phyloP scores from a whole-genome alignment of 2,888 invertebrate genomes.

The Drosophila greeni region DNA sequence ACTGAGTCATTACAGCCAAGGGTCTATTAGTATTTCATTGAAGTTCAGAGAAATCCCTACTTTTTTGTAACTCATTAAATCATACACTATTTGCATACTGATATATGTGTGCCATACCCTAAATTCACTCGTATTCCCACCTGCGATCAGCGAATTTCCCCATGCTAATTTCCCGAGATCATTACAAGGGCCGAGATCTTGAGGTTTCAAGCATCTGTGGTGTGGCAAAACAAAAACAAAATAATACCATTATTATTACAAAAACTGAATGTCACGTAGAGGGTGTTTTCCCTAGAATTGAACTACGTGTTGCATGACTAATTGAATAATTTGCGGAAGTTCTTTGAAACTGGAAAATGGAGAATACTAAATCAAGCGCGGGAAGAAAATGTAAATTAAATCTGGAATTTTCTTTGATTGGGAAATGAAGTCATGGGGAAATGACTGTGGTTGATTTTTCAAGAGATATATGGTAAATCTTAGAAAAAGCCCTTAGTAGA shows the following conservation, averaged over 20 bases:
- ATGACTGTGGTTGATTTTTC: background rate
- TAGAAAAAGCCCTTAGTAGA: background rate
- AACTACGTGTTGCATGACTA: slow-evolving; percentile 34
- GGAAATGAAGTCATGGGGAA: background rate
- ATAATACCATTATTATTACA: slow-evolving; percentile 7
- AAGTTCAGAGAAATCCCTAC: background rate
- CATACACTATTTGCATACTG: slow-evolving; percentile 19
- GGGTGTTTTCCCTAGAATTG: slow-evolving; percentile 15
- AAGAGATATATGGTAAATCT: background rate
- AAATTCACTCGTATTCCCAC: slow-evolving; percentile 3
- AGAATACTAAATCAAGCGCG: background rate
- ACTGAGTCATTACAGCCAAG: background rate
- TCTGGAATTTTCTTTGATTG: background rate
- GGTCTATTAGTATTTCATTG: background rate
- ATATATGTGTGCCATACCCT: slow-evolving; percentile 14
- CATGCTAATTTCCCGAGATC: slow-evolving; percentile 2
- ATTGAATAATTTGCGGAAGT: slow-evolving; percentile 32
- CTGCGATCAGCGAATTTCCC: slow-evolving; percentile 18
- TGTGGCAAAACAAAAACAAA: background rate
- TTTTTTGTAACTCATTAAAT: background rate
- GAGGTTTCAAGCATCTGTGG: background rate
- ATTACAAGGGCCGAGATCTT: slow-evolving; percentile 9
- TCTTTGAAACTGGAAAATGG: slow-evolving; percentile 22
- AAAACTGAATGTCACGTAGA: slow-evolving; percentile 24
- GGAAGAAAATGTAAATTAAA: background rate